Percentiles rank a stretch among this genome's conserved stretches.
phyloP scores from a whole-genome alignment of 2,113 vertebrate genomes.

The Pteruthius melanotis region DNA sequence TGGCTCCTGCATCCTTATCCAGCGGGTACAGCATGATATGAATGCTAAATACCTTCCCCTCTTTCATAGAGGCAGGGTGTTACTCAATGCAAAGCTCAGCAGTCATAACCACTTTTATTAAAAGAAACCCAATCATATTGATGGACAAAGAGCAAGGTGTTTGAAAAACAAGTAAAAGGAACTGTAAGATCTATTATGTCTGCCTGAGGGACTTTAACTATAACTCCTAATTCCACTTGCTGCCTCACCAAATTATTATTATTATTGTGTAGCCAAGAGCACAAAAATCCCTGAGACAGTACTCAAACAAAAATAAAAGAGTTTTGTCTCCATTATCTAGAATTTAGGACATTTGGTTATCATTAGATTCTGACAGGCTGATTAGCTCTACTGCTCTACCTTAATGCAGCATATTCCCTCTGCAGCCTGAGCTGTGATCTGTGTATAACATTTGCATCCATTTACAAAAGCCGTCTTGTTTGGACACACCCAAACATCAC shows the following conservation, averaged over 20 bases:
- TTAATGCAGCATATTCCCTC: not conserved
- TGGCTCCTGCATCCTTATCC: not conserved
- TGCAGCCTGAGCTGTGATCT: not conserved
- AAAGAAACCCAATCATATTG: not conserved
- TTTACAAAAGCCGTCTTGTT: not conserved
- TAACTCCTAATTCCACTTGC: not conserved
- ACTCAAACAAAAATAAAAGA: not conserved
- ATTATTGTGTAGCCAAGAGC: not conserved
- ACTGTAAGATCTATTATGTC: not conserved
- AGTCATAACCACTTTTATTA: not conserved
- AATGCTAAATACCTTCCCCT: not conserved
- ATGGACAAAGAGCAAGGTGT: not conserved
- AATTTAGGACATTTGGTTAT: not conserved
- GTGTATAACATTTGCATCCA: not conserved
- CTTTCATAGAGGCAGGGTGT: not conserved
- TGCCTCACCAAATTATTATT: not conserved
- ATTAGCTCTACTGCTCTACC: not conserved
- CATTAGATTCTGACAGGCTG: not conserved
- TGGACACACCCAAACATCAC: not conserved
- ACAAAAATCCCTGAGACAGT: not conserved
- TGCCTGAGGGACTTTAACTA: not conserved
- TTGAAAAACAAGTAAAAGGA: not conserved
- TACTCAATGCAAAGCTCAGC: not conserved
- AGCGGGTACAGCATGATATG: fast-evolving
- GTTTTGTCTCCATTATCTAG: not conserved